phyloP scores from a whole-genome alignment of 2,888 invertebrate genomes.

The Sinotaia quadrata region DNA sequence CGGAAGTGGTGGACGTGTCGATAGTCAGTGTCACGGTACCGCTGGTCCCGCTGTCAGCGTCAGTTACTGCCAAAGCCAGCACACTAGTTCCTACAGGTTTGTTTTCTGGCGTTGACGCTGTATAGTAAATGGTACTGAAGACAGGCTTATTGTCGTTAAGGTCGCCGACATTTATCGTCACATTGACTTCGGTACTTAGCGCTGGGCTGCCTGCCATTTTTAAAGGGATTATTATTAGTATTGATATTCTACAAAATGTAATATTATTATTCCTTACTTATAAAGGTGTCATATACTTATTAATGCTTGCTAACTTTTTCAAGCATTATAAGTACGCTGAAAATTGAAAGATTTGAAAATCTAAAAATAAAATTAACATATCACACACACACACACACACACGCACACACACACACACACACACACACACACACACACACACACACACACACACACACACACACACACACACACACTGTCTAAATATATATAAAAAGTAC shows the following conservation, averaged over 20 bases:
- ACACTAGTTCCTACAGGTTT: constrained; percentile 24
- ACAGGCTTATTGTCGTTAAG: constrained; percentile 60
- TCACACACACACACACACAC: too few species aligned
- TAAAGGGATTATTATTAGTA: too few species aligned
- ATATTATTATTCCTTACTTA: too few species aligned
- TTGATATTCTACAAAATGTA: too few species aligned
- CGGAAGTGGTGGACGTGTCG: constrained; percentile 20
- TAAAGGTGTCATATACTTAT: too few species aligned
- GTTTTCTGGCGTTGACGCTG: constrained; percentile 39
- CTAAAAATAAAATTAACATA: too few species aligned
- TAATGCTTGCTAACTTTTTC: too few species aligned
- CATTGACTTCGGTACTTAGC: constrained; percentile 39
- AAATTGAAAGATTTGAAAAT: too few species aligned
- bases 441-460: background rate
- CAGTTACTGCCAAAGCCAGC: constrained; percentile 40
- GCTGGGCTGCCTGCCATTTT: constrained; percentile 43
- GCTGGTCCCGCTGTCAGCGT: constrained; percentile 43
- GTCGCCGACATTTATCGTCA: constrained; percentile 54
- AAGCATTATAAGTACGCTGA: too few species aligned
- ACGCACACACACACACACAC: too few species aligned
- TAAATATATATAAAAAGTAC: too few species aligned
- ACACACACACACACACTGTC: background rate
- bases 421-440: too few species aligned
- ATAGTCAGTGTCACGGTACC: constrained; percentile 38
- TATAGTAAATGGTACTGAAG: constrained; percentile 43